Base-by-base conservation (phyloP, 2,113 vertebrate genomes). In the Machaerirhynchus nigripectus region DNA sequence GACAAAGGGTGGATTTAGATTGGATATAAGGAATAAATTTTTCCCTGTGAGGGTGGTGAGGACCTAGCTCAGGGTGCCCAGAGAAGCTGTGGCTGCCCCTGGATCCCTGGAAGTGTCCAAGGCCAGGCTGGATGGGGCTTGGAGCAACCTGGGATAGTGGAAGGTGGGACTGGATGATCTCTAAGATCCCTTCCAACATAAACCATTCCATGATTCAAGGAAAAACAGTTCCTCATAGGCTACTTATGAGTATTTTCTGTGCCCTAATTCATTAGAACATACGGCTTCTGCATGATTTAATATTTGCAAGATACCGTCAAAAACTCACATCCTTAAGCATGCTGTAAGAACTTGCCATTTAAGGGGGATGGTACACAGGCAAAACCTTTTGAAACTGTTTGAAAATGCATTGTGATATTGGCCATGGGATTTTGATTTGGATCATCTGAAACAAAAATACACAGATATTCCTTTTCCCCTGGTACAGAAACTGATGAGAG, bases 91-190 rank as follows among this genome's bases (percentile, higher is more conserved):
- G 46, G 55, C 63, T 78, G 46, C 8, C 7, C 40, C 47, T 85
- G 60, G 20, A 35, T 69, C 40, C 63, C 40, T 76, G 55, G n/a
- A 0, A 89, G 12, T 68, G 47, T 1, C 47, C 70, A 40, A 89
- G 17, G 12, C 21, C 55, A 55, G 70, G 30, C 0, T 83, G 63
- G 40, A 47, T 0, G 0, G 39, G n/a, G 8, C 14, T 89, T 69
- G 55, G 70, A 90, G 17, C 10, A 35, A 0, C 14, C 17, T 90
- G n/a, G 55, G 17, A 6, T 0, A 2, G 47, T 47, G 30, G 30
- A 2, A 83, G 7, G 2, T 61, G 47, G 4, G 0, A 31, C 0
- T 1, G 14, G 24, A 42, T 49, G 20, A 2, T 0, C 3, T 31
- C 47, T 35, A 27, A 61, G 21, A 5, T 19, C 30, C 11, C 4